Percentiles rank a stretch among this genome's conserved stretches.
Evolutionary conservation across 1,140 invertebrate genomes (phyloP).

Genomic region (Tetragonula clypearis): DNA sequence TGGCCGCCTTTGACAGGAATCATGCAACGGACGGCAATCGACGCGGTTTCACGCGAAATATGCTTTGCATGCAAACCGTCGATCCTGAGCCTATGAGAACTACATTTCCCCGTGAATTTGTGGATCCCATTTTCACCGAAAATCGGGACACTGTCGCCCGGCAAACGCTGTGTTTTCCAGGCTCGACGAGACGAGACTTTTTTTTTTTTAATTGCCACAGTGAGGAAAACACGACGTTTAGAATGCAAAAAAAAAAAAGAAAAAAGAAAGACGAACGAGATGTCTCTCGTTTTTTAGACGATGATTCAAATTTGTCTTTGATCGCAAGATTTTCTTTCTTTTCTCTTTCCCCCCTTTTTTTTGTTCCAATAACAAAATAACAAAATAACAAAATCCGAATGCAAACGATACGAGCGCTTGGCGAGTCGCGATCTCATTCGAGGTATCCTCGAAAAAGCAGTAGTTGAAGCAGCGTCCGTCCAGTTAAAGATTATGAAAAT

Average conservation of each 20-base stretch:
- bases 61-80: constrained; percentile 41
- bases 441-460: not conserved
- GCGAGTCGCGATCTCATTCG: not conserved
- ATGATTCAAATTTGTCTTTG: not conserved
- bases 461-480: not conserved
- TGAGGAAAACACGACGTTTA: not conserved
- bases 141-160: not conserved
- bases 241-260: not conserved
- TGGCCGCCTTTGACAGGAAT: constrained; percentile 32
- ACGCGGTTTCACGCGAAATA: constrained; percentile 21
- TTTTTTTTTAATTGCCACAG: constrained; percentile 19
- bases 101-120: not conserved
- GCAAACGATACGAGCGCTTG: too few relatives aligned
- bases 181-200: not conserved
- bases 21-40: constrained; percentile 22
- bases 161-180: not conserved
- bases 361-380: not conserved
- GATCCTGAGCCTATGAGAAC: not conserved
- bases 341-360: not conserved
- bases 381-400: not conserved
- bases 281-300: not conserved
- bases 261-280: not conserved
- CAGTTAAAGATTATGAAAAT: constrained; percentile 36
- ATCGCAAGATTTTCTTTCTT: not conserved
- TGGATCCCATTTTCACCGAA: constrained; percentile 1